These are phyloP conservation scores for Synergus japonicus DNA, from an alignment of 2,888 invertebrate species.

Conservation along the genomic window DNA sequence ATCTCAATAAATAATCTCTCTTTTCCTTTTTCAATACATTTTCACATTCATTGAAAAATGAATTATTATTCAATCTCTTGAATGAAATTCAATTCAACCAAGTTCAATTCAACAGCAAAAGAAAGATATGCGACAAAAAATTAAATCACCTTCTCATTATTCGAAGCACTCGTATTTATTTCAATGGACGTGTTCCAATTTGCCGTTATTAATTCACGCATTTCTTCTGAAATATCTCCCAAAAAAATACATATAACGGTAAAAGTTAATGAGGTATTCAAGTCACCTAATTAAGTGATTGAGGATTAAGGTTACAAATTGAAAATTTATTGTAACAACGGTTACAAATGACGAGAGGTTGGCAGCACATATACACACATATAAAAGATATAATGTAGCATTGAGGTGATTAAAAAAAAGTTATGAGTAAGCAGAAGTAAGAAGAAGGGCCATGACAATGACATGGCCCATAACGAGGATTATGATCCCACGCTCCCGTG, in stretches of 20 bases:
- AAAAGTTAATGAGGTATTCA: constrained; percentile 25
- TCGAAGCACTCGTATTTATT: not conserved
- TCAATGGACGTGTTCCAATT: constrained; percentile 13
- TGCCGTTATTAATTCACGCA: constrained; percentile 32
- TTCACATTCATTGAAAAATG: not conserved
- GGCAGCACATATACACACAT: not conserved
- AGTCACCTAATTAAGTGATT: not conserved
- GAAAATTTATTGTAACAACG: not conserved
- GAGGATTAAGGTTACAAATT: constrained; percentile 20
- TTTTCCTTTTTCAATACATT: not conserved
- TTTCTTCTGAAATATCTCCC: not conserved
- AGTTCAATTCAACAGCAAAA: too few relatives aligned
- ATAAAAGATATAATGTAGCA: not conserved
- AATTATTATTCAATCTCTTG: not conserved
- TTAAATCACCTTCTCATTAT: too few relatives aligned
- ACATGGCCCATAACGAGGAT: constrained; percentile 14
- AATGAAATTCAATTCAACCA: too few relatives aligned
- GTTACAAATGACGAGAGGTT: not conserved
- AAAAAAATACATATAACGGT: constrained; percentile 20
- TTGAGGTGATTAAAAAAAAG: not conserved
- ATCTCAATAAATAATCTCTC: not conserved
- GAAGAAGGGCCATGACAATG: constrained; percentile 10
- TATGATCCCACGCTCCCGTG: not conserved
- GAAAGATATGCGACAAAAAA: too few relatives aligned
- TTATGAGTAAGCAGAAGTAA: not conserved